Evolutionary conservation across 1,140 invertebrate genomes (phyloP), one percentile per base, ranked within the genome.

Genomic region (Megalopta genalis): DNA sequence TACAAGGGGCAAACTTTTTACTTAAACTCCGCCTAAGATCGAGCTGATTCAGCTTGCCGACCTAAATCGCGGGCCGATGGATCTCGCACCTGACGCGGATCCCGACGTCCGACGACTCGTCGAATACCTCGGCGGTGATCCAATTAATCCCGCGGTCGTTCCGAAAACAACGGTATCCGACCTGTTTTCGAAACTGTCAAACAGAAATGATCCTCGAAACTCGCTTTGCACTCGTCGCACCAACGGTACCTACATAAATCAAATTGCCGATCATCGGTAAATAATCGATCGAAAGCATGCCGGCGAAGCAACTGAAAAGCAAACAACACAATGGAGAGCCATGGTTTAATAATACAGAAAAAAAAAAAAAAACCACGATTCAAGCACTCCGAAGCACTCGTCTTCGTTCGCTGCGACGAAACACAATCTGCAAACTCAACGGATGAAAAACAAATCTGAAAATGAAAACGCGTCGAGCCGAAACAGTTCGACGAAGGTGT

Each of bases 1-100:
- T 69, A 66, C 62, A 65, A 67, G 10, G 49, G 46, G 39, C 46
- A 39, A 84, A 84, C 80, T 82, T 83, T 84, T 84, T 78, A 82
- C 80, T 79, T 82, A 82, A 66, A 27, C 23, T 37, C 18, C 6
- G 59, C 1, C 37, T n/a, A 42, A 65, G 16, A n/a, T 7, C 4
- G 7, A 27, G 14, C n/a, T 37, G 57, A 57, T 23, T 73, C 27
- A 27, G 1, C 32, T 39, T 12, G 37, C 6, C 32, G 2, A 39
- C 10, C 21, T 39, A 6, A 65, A 57, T 66, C 46, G 46, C 12
- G 27, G 5, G 14, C 39, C 27, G 42, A 74, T 37, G 6, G 8
- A 0, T 42, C 23, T 23, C 8, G 3, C 25, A 49, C 14, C 2
- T 16, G 18, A 2, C 39, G 18, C 3, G 2, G 37, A 57, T 37